Evolutionary conservation across 2,888 invertebrate species (phyloP).

Genomic region (Leptinotarsa peninsularis): DNA sequence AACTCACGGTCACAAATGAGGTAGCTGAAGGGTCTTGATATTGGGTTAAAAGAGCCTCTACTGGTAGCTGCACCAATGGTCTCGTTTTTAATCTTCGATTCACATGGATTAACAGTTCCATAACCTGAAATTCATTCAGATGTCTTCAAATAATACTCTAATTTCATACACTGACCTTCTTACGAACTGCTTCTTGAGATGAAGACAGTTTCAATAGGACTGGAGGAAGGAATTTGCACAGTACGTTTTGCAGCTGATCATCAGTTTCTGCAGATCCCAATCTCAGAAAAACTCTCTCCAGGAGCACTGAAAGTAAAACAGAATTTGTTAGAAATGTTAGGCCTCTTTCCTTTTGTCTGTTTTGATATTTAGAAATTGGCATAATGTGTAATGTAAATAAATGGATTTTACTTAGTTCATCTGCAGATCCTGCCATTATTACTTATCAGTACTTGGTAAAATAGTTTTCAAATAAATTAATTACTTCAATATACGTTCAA

Average conservation of each 20-base stretch:
- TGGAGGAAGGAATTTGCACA: slow-evolving; percentile 86
- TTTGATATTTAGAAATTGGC: not conserved
- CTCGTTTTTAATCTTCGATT: slow-evolving; percentile 90
- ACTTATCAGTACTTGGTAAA: slow-evolving; percentile 3
- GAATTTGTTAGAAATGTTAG: slow-evolving; percentile 5
- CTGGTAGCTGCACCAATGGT: slow-evolving; percentile 85
- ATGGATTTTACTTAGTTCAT: slow-evolving; percentile 35
- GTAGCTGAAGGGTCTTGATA: slow-evolving; percentile 83
- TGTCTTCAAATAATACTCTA: not conserved
- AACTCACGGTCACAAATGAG: slow-evolving; percentile 81
- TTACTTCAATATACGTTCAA: not conserved
- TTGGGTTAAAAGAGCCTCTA: slow-evolving; percentile 83
- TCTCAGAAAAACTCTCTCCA: slow-evolving; percentile 90
- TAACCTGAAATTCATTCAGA: slow-evolving; percentile 73
- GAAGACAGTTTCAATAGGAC: slow-evolving; percentile 92
- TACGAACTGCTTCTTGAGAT: slow-evolving; percentile 83
- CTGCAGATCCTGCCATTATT: slow-evolving; percentile 36
- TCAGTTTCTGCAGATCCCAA: slow-evolving; percentile 91
- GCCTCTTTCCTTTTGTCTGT: no score
- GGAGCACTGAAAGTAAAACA: slow-evolving; percentile 73
- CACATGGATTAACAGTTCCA: slow-evolving; percentile 92
- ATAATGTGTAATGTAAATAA: not conserved
- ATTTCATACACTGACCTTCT: slow-evolving; percentile 59
- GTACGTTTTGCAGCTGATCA: slow-evolving; percentile 85
- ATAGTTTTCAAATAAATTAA: not conserved